Percentiles rank a stretch among this genome's conserved stretches.
phyloP scores from a whole-genome alignment of 2,113 vertebrate species.

The Bostrychus sinensis region DNA sequence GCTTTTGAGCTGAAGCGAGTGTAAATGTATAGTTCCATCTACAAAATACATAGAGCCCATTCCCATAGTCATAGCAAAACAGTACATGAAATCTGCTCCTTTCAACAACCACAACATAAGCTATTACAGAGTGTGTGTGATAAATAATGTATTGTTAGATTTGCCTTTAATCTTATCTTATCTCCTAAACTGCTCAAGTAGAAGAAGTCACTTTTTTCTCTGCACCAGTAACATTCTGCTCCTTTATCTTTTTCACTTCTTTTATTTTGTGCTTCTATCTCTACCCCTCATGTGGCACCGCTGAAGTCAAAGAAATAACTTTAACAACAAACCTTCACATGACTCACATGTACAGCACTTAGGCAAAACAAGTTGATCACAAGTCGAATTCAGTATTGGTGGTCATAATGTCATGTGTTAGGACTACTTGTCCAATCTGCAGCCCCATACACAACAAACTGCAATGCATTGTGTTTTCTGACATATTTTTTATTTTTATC shows the following conservation, averaged over 20 bases:
- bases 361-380: no score
- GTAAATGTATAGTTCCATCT: constrained; percentile 33
- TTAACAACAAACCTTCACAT: constrained; percentile 18
- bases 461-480: no score
- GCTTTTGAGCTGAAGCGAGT: constrained; percentile 1
- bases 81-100: constrained; percentile 22
- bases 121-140: not conserved
- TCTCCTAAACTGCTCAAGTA: not conserved
- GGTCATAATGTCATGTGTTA: no score
- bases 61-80: constrained; percentile 12
- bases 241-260: constrained; percentile 14
- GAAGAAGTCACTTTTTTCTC: constrained; percentile 1
- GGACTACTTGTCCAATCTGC: no score
- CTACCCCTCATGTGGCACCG: constrained; percentile 27
- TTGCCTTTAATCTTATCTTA: constrained; percentile 3
- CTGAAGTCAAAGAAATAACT: constrained; percentile 47
- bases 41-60: constrained; percentile 9
- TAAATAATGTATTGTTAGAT: not conserved
- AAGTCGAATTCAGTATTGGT: no score
- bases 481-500: no score
- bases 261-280: constrained; percentile 23
- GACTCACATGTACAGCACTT: constrained; percentile 4
- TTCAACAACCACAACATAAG: constrained; percentile 18
- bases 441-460: no score
- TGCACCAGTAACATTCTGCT: constrained; percentile 4